Evolutionary conservation across 2,797 vertebrate genomes (phyloP), one percentile per base, ranked within the genome.

Genomic region (Alca torda): DNA sequence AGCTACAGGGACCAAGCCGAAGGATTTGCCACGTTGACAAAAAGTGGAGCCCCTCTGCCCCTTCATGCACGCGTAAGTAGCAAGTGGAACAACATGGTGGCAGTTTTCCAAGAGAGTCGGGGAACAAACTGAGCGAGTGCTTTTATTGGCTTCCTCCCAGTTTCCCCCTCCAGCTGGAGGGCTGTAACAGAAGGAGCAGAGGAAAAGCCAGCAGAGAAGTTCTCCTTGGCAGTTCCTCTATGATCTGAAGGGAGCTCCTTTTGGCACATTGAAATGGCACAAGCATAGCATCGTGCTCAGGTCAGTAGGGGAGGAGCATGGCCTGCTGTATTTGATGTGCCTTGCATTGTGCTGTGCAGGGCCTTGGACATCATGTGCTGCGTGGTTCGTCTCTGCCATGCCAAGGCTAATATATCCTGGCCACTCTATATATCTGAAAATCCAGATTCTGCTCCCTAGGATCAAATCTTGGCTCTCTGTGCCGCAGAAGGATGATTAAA

Each of bases 11-110:
- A 37, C 92, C 96, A 63, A 97, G 96, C 75, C 90, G 88, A 85
- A 96, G 97, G 41, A 97, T 97, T 65, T 98, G 97, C 78, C 96
- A 98, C 5, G 89, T 97, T 75, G 96, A 97, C 90, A 97, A 90
- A 41, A 97, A 96, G 82, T 98, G 98, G 98, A 97, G 28, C 37
- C 97, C 97, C 53, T 68, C 96, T 0, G 3, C 93, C 56, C 97
- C 97, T 70, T 65, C 41, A 3, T 98, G 97, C 68, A 13, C 23
- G 3, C 94, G 97, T 98, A 97, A 98, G 97, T 97, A 91, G 60
- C 33, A 41, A 79, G 48, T 43, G 41, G 25, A 84, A 67, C 17
- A 23, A 26, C 5, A 6, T 10, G 14, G 19, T 39, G 73, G 74
- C 51, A n/a, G 45, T 43, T 63, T 35, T 91, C 70, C 73, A 41